Base-by-base conservation (phyloP, 2,113 vertebrate species). In the Callopanchax toddi region DNA sequence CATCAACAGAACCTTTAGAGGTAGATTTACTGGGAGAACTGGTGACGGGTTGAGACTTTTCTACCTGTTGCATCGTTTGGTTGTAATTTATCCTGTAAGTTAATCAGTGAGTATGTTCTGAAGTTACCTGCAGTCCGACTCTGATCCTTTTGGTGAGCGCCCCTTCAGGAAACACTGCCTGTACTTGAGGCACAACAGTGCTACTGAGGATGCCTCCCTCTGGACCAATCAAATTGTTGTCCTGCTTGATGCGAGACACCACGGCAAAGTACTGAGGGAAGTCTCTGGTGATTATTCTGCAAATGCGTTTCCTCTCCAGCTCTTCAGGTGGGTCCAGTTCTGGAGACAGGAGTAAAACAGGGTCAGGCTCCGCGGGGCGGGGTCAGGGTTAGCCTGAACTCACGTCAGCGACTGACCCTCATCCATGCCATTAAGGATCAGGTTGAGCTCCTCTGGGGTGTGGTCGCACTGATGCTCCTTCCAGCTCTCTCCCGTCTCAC, bases 241-340 rank as follows among this genome's bases (percentile, higher is more conserved):
- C 97, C 86, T 99, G 97, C 65, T 98, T 98, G 86, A 97, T 89
- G 1, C 97, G 94, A 0, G 97, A 99, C 59, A 99, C 97, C 72
- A 99, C 97, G 0, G 97, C 97, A 21, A 99, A 99, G 88, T 97
- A 99, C 61, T 99, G 97, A 1, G 97, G 97, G 83, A 99, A 97
- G 84, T 99, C 97, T 8, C 95, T 92, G 1, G 96, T 99, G 81
- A 99, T 95, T 89, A 99, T 97, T 32, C 96, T 95, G 73, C 97
- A 99, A 78, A 98, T 94, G 0, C 97, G 94, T 63, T 97, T 99
- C 87, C 88, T 96, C 76, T 99, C 97, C 3, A 99, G 92, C 78
- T 99, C 96, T 74, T 99, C 96, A 0, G 94, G 94, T 1, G 93
- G 83, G 71, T 99, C 97, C 17, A 99, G 91, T 15, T 96, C 97